Evolutionary conservation across 2,113 vertebrate genomes (phyloP), one percentile per base, ranked within the genome.

Genomic region (Garra rufa): DNA sequence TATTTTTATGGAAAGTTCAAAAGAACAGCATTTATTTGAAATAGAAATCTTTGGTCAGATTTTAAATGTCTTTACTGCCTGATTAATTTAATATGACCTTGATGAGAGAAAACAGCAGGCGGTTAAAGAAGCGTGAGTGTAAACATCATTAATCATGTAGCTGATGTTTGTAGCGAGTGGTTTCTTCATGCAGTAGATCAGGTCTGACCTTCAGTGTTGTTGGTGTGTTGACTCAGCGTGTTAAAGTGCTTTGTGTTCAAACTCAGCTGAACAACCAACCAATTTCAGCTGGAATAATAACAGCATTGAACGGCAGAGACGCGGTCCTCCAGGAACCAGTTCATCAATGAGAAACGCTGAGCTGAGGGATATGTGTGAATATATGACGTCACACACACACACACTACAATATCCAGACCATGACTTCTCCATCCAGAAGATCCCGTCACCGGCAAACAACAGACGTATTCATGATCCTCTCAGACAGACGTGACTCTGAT

Each of bases 271-370:
- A 55, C 10, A 76, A 76, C 48, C 17, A 76, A 6, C 26, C 28
- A 76, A 76, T 76, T 76, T 21, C 74, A 76, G 48, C 48, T 13
- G 13, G 10, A 28, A 76, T 52, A 76, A 76, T 55, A 55, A 55
- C 17, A 55, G 6, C 73, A 26, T 17, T 30, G 44, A 75, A 30
- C 73, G 21, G 52, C 52, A 57, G 52, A 57, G 52, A 57, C 52
- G 9, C 15, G 26, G 2, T 57, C 52, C 52, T 57, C 52, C 15
- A 30, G 44, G 26, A 76, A 76, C 46, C 44, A 76, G 50, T 6
- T 11, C 28, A 55, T 76, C 46, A 76, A 38, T 55, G 15, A 76
- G 74, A 76, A 76, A 55, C 6, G 28, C 74, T 34, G 30, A 76
- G 65, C 34, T 21, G 65, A 38, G 65, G 65, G 19, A 70, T 41